Conservation (phyloP, 1,140 invertebrate species). For the Helicorthomorpha holstii region DNA sequence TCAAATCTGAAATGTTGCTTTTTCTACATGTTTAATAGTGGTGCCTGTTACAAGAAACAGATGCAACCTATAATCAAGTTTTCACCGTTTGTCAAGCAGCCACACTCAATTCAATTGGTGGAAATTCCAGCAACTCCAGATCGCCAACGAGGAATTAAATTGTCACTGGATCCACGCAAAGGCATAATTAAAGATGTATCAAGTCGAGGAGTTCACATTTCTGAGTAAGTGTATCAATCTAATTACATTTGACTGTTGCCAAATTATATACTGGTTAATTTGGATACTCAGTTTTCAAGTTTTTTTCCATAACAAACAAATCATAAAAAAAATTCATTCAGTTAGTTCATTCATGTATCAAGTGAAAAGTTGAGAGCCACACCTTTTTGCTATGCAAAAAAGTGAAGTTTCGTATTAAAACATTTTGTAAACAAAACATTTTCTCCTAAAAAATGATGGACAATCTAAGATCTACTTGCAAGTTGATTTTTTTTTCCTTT, state of each 20-base stretch:
- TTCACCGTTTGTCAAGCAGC: constrained; percentile 28
- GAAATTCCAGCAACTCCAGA: constrained; percentile 43
- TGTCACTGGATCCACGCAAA: constrained; percentile 32
- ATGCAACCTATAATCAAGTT: constrained; percentile 41
- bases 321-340: no score
- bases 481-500: no score
- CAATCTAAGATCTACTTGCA: no score
- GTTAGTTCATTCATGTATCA: no score
- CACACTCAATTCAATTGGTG: constrained; percentile 60
- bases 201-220: constrained; percentile 16
- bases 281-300: no score
- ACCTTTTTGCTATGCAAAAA: no score
- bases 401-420: no score
- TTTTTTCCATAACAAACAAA: no score
- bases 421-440: no score
- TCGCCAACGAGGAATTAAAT: constrained; percentile 36
- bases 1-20: neutral
- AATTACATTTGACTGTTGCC: neutral
- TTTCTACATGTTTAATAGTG: constrained; percentile 25
- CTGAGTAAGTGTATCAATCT: constrained; percentile 17
- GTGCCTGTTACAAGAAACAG: constrained; percentile 42
- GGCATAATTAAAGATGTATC: constrained; percentile 11
- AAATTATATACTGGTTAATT: no score
- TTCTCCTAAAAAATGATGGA: no score
- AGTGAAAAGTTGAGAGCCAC: no score